These are phyloP conservation scores for Orientallactaga bullata DNA, from an alignment of 2,113 vertebrate genomes.

Conservation along the genomic window DNA sequence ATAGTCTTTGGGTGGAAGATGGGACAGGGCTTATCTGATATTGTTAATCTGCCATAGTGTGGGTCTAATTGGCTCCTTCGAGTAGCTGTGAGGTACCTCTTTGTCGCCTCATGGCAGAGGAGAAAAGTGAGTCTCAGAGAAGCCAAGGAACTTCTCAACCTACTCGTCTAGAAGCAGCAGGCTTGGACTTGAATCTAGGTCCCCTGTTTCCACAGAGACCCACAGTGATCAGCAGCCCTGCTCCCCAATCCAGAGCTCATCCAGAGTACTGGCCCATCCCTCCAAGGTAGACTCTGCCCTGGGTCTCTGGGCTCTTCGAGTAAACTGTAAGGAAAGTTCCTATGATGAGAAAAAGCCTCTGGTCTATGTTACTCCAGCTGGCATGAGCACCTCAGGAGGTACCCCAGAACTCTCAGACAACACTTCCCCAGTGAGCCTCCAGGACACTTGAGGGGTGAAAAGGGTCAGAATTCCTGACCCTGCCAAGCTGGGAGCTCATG, in stretches of 20 bases:
- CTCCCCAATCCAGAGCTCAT: background rate
- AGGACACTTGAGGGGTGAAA: background rate
- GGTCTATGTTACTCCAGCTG: background rate
- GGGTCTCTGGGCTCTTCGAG: constrained; percentile 4
- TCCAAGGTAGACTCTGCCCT: background rate
- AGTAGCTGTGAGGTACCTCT: background rate
- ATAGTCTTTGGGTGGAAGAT: constrained; percentile 4
- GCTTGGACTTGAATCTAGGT: background rate
- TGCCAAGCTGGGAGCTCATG: constrained; percentile 64
- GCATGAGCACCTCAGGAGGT: background rate
- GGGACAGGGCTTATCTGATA: constrained; percentile 56
- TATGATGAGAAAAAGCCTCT: background rate
- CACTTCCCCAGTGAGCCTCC: background rate
- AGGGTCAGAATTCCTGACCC: constrained; percentile 72
- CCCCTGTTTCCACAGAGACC: constrained; percentile 3
- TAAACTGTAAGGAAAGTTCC: background rate
- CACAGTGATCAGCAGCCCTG: background rate
- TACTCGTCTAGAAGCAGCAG: background rate
- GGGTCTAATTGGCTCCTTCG: background rate
- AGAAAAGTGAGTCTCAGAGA: constrained; percentile 16
- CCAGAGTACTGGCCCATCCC: background rate
- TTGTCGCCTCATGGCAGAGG: background rate
- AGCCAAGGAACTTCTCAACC: background rate
- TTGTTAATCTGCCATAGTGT: background rate
- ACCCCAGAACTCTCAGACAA: background rate